Percentiles rank a stretch among this genome's conserved stretches.
phyloP scores from a whole-genome alignment of 2,113 vertebrate genomes.

The Forbesichthys agassizii region DNA sequence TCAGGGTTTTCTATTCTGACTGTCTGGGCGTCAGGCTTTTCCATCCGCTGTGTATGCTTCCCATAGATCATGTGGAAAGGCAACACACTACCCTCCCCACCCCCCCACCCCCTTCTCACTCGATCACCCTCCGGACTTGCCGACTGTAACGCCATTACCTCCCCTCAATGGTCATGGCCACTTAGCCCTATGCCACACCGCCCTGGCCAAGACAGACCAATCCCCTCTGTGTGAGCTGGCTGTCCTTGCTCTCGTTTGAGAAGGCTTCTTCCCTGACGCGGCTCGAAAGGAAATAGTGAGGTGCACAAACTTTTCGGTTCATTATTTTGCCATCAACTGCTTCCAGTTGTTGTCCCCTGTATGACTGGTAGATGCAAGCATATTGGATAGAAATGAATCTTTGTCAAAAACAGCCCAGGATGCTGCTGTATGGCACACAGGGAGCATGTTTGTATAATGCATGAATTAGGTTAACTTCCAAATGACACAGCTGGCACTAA shows the following conservation, averaged over 20 bases:
- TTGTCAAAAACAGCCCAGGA: conserved; percentile 48
- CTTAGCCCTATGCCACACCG: conserved; percentile 66
- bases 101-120: conserved; percentile 27
- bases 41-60: conserved; percentile 15
- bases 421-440: conserved; percentile 7
- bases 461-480: conserved; percentile 26
- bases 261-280: conserved; percentile 21
- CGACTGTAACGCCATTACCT: conserved; percentile 66
- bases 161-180: conserved; percentile 68
- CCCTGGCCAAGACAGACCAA: conserved; percentile 42
- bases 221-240: conserved; percentile 32
- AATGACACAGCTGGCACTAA: conserved; percentile 22
- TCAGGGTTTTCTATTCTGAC: background rate
- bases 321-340: conserved; percentile 50
- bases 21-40: conserved; percentile 18
- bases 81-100: conserved; percentile 30
- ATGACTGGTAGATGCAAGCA: conserved; percentile 51
- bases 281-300: conserved; percentile 41
- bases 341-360: conserved; percentile 1
- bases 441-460: conserved; percentile 15
- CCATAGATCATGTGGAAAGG: conserved; percentile 42
- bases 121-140: conserved; percentile 50
- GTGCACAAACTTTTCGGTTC: conserved; percentile 60
- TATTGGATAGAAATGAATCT: conserved; percentile 56
- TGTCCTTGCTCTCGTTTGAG: conserved; percentile 63